Base-by-base conservation (phyloP, 2,888 invertebrate genomes). In the Caenorhabditis afra region DNA sequence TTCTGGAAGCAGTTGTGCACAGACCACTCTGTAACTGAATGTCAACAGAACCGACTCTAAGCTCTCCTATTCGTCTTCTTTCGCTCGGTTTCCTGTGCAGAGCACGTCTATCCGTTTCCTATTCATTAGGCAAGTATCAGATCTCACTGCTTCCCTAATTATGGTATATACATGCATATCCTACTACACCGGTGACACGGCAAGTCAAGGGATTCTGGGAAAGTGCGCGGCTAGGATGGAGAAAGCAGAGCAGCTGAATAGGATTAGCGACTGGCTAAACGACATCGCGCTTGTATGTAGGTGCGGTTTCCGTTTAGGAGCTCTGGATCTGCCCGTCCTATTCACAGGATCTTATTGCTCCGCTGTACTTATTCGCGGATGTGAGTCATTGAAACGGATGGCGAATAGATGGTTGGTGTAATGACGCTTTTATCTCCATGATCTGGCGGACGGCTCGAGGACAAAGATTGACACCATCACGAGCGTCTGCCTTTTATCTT, bases 1-100 rank as follows among this genome's bases (percentile, higher is more conserved):
- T 73, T 73, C 73, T 73, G 73, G 73, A 73, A 58, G 73, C 61
- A 41, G 64, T 62, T 58, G 62, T 55, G 57, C 62, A 71, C 62
- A 71, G 41, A 58, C 49, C 37, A 47, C 49, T 70, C 61, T 73
- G 57, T 73, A 64, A 50, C 64, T 64, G 64, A 73, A 73, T 73
- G 73, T 64, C 64, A 64, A 73, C 61, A 62, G 47, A 22, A 70
- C 49, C 10, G 41, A 23, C 29, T 52, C 52, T 41, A 64, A 64
- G 44, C 52, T 39, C 49, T 49, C 14, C 18, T 16, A 44, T 29
- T 10, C 44, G 8, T 53, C 50, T 23, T n/a, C 35, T 49, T 20
- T 3, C 14, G 4, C 29, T 35, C 14, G 5, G 12, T 39, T 12
- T 23, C 18, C 37, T n/a, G n/a, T n/a, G n/a, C n/a, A n/a, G 11